Evolutionary conservation across 1,140 invertebrate species (phyloP).

Genomic region (Macrocentrus cingulum): DNA sequence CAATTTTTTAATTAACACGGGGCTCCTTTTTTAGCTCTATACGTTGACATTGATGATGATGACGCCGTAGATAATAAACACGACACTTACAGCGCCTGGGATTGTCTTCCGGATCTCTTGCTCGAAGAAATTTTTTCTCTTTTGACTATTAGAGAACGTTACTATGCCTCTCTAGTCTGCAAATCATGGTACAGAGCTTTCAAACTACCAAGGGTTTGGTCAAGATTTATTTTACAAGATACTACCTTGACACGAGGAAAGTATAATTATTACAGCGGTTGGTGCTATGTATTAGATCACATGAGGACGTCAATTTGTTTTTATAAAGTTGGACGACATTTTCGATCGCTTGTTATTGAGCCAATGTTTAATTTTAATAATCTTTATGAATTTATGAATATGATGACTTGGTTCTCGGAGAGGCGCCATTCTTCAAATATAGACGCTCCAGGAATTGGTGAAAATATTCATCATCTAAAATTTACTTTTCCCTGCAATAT

Average conservation of each 20-base stretch:
- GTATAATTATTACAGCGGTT: conserved; percentile 83
- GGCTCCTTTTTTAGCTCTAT: conserved; percentile 57
- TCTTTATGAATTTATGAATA: conserved; percentile 82
- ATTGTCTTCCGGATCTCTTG: conserved; percentile 72
- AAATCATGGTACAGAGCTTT: conserved; percentile 72
- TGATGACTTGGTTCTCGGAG: conserved; percentile 74
- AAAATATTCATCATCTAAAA: conserved; percentile 65
- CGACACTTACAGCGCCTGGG: conserved; percentile 66
- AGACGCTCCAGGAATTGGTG: conserved; percentile 58
- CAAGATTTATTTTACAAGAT: conserved; percentile 72
- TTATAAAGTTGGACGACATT: conserved; percentile 67
- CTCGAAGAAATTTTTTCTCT: conserved; percentile 78
- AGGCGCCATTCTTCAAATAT: conserved; percentile 42
- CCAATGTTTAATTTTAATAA: conserved; percentile 82
- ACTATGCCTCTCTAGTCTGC: conserved; percentile 76
- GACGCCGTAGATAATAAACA: conserved; percentile 45
- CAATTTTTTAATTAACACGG: conserved; percentile 7
- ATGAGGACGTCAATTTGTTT: conserved; percentile 74
- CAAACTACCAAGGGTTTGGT: conserved; percentile 74
- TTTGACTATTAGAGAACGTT: conserved; percentile 69
- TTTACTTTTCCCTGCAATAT: conserved; percentile 83
- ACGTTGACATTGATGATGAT: conserved; percentile 63
- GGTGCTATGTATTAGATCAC: conserved; percentile 79
- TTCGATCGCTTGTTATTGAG: conserved; percentile 70
- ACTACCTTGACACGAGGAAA: conserved; percentile 72